Evolutionary conservation across 2,888 invertebrate genomes (phyloP), one percentile per base, ranked within the genome.

Genomic region (Amblyteles armatorius): DNA sequence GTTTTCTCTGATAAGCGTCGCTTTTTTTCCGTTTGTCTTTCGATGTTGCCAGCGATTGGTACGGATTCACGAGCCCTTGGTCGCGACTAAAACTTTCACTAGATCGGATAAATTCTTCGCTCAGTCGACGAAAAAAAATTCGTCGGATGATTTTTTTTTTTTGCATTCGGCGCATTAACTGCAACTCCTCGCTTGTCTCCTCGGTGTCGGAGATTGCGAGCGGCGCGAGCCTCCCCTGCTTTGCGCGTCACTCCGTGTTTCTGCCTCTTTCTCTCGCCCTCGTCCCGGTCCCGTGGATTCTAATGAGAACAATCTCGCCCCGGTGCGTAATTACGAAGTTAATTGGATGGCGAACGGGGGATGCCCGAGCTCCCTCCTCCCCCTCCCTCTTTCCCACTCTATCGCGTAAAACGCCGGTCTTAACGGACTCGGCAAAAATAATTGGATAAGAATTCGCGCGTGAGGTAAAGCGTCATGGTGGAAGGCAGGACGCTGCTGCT

Each of bases 261-360:
- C 79, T 67, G 33, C 76, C 68, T 82, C 80, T 69, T 48, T 60
- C 68, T 72, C 73, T 52, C 76, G 29, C 73, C 69, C 76, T 69
- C 85, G 83, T 85, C 68, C 85, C 83, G 82, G 76, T 86, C 73
- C 69, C 76, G 82, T 86, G 82, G 85, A 86, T 89, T 88, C 89
- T 90, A 90, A 91, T 90, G 90, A 90, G 89, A 89, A 89, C 88
- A 90, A 90, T 90, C 89, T 88, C 84, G 87, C 88, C 87, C 81
- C 82, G 81, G 86, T 88, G 87, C 87, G 89, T 90, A 90, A 90
- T 90, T 90, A 89, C 90, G 85, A 89, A 89, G 89, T 90, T 91
- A 90, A 91, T 91, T 90, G 90, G 90, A 91, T 88, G 87, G 87
- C 87, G 84, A 85, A 84, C 82, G 84, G 83, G 76, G 76, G 83